phyloP scores from a whole-genome alignment of 2,888 invertebrate genomes.

The Ectemnius continuus region DNA sequence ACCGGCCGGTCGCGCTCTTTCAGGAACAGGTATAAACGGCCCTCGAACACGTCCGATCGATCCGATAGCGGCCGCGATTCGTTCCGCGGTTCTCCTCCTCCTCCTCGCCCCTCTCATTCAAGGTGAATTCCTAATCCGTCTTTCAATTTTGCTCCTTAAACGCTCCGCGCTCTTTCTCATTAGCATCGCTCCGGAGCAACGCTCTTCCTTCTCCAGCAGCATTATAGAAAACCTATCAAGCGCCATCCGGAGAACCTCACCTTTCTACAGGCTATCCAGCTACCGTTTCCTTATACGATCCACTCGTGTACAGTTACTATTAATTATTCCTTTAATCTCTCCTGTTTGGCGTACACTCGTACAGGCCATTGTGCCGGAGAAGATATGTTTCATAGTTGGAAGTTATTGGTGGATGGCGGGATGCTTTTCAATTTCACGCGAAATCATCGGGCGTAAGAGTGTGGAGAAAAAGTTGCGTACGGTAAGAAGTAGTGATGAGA shows the following conservation, averaged over 20 bases:
- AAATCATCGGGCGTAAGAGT: not conserved
- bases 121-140: not conserved
- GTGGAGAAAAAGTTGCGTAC: not conserved
- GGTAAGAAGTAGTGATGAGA: conserved; percentile 3
- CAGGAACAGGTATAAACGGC: conserved; percentile 63
- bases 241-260: not conserved
- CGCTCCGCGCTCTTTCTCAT: conserved; percentile 8
- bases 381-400: too few relatives aligned
- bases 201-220: too few relatives aligned
- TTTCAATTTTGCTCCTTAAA: conserved; percentile 12
- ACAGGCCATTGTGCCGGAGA: too few relatives aligned
- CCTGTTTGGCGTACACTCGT: too few relatives aligned
- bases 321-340: too few relatives aligned
- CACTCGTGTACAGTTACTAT: too few relatives aligned
- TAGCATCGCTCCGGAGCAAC: not conserved
- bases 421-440: not conserved
- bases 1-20: conserved; percentile 41
- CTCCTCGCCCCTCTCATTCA: not conserved
- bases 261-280: too few relatives aligned
- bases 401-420: too few relatives aligned
- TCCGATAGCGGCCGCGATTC: conserved; percentile 46
- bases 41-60: conserved; percentile 61
- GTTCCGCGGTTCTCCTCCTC: conserved; percentile 22
- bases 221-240: conserved; percentile 13
- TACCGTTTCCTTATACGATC: too few relatives aligned